A percentile compares a stretch with the other conserved stretches of the same genome.
These are phyloP conservation scores for Serrognathus titanus DNA, from an alignment of 2,888 invertebrate species.

Conservation along the genomic window DNA sequence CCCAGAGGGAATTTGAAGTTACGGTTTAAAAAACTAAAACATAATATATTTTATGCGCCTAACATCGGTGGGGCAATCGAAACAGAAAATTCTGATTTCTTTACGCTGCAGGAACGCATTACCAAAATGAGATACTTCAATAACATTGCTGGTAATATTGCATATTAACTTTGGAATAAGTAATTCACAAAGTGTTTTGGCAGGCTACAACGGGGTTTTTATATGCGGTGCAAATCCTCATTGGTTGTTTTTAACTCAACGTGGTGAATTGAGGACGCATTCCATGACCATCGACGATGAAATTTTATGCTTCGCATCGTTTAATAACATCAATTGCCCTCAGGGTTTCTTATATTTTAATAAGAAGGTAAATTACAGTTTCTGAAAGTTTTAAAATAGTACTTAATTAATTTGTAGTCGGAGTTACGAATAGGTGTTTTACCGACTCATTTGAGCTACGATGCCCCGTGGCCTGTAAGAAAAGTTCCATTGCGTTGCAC, in stretches of 20 bases:
- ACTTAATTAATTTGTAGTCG: conserved; percentile 50
- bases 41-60: conserved; percentile 55
- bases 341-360: conserved; percentile 95
- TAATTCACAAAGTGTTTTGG: neutral
- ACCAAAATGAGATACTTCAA: conserved; percentile 71
- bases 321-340: conserved; percentile 94
- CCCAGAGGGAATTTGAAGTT: conserved; percentile 82
- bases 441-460: conserved; percentile 89
- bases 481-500: conserved; percentile 91
- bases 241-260: conserved; percentile 80
- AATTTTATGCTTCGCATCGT: conserved; percentile 84
- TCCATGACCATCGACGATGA: conserved; percentile 81
- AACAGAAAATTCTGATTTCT: conserved; percentile 51
- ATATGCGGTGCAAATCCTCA: conserved; percentile 87
- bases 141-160: conserved; percentile 59
- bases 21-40: conserved; percentile 77
- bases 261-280: conserved; percentile 86
- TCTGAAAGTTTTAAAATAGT: neutral
- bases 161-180: conserved; percentile 14
- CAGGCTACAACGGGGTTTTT: conserved; percentile 90
- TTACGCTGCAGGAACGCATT: conserved; percentile 54
- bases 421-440: conserved; percentile 89
- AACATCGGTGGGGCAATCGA: conserved; percentile 47
- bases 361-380: conserved; percentile 57
- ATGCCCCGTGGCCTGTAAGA: conserved; percentile 91